Evolutionary conservation across 2,113 vertebrate genomes (phyloP), one percentile per base, ranked within the genome.

Genomic region (Lepus timidus): DNA sequence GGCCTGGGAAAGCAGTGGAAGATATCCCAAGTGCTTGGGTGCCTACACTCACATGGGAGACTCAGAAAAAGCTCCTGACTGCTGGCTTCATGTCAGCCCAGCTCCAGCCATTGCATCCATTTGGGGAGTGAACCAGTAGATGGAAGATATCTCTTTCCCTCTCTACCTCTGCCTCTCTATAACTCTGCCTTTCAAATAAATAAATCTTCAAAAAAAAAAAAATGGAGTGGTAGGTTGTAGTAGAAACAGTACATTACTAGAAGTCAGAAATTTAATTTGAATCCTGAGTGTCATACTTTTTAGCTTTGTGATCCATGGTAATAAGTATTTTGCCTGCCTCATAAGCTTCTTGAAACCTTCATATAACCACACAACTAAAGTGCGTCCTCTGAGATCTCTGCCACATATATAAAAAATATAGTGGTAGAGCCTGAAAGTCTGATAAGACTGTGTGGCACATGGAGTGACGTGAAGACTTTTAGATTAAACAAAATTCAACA

Each of bases 401-500:
- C 55, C 71, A 88, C 33, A 84, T 6, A 68, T 94, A 86, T 79
- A 33, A 81, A 67, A 90, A 84, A 78, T 44, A 31, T 87, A 67
- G 39, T 93, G 80, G 64, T 12, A 51, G 71, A 86, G 65, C 13
- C 51, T 52, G 20, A 65, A 85, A 85, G 65, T 76, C 52, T 95
- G 27, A 79, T 83, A 81, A 10, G 36, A 80, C 10, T 58, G 1
- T 71, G 39, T 94, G 44, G 33, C 44, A n/a, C 74, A 44, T 85
- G 52, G 36, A 49, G 71, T 91, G 44, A 88, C 81, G 81, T 51
- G 49, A 68, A 90, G 87, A 88, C 84, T 70, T 51, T 94, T 1
- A 86, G 62, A 12, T 78, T 92, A 95, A 94, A 81, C 33, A 71
- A 65, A 92, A 39, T 79, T 61, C 84, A 96, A 88, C 27, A 79